Percentiles rank a stretch among this genome's conserved stretches.
phyloP scores from a whole-genome alignment of 1,140 invertebrate species.

The Oppia nitens region DNA sequence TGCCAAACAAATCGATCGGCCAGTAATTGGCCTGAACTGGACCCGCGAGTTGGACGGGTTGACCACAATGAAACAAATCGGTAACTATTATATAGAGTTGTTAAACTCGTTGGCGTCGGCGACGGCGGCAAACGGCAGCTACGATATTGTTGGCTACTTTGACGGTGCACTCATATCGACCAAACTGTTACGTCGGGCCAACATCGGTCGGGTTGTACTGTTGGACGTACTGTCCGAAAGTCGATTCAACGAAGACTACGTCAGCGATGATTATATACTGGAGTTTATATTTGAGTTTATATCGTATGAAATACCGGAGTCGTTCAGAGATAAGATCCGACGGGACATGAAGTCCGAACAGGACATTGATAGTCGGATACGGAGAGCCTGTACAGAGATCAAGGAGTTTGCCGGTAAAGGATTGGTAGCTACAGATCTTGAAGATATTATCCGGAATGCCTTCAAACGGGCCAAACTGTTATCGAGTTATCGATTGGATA shows the following conservation, averaged over 20 bases:
- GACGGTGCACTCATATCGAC: slow-evolving; percentile 69
- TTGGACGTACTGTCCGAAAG: not conserved
- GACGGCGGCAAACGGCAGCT: slow-evolving; percentile 32
- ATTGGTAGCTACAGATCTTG: not conserved
- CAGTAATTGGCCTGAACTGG: slow-evolving; percentile 13
- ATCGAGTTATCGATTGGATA: not conserved
- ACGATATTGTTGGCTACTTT: slow-evolving; percentile 76
- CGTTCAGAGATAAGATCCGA: not conserved
- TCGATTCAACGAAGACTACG: not conserved
- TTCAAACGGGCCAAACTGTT: not conserved
- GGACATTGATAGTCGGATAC: not conserved
- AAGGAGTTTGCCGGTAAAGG: not conserved
- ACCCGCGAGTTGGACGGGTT: slow-evolving; percentile 4
- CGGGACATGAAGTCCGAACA: not conserved
- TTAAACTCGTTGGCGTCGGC: not conserved
- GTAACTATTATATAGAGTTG: not conserved
- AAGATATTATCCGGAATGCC: not conserved
- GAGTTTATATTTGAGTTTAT: not conserved
- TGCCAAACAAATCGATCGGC: not conserved
- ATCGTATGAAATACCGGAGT: not conserved
- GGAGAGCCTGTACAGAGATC: not conserved
- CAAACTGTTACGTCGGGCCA: not conserved
- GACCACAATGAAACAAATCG: not conserved
- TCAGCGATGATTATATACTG: not conserved
- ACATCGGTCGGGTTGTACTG: not conserved